Evolutionary conservation across 2,797 vertebrate genomes (phyloP).

Genomic region (Heteromormyrus szaboi): DNA sequence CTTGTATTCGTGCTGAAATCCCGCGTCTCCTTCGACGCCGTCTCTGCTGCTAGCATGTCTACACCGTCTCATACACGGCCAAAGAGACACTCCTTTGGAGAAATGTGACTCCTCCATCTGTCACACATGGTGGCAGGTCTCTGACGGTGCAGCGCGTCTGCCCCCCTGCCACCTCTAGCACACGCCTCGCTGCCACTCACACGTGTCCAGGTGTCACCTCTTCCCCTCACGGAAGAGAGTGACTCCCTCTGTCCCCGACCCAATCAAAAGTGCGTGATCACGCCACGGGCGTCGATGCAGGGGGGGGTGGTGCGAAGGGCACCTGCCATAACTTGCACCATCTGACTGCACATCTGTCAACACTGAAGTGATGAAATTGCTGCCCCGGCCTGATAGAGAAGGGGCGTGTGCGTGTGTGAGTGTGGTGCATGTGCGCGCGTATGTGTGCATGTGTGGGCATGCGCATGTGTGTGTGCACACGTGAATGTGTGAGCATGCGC

Average conservation of each 20-base stretch:
- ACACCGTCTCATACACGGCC: not conserved
- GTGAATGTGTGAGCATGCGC: too few species aligned
- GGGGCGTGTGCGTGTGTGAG: not conserved
- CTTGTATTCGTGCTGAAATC: not conserved
- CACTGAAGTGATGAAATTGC: conserved; percentile 62
- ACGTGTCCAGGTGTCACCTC: not conserved
- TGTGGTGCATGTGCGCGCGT: not conserved
- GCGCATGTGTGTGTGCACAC: not conserved
- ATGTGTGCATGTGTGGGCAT: not conserved
- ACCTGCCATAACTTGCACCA: conserved; percentile 45
- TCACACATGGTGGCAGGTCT: not conserved
- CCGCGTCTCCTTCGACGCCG: not conserved
- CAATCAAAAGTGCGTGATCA: conserved; percentile 51
- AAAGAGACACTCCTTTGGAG: not conserved
- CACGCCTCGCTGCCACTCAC: not conserved
- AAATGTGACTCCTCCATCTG: not conserved
- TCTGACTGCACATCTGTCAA: conserved; percentile 60
- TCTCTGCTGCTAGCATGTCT: not conserved
- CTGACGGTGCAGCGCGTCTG: not conserved
- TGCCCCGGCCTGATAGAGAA: conserved; percentile 43
- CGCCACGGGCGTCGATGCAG: conserved; percentile 52
- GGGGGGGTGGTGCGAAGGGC: not conserved
- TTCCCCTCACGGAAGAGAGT: not conserved
- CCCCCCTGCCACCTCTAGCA: not conserved
- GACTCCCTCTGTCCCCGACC: conserved; percentile 37